Percentiles rank a stretch among this genome's conserved stretches.
These are phyloP conservation scores for Alouatta palliata DNA, from an alignment of 2,113 vertebrate genomes.

Conservation along the genomic window DNA sequence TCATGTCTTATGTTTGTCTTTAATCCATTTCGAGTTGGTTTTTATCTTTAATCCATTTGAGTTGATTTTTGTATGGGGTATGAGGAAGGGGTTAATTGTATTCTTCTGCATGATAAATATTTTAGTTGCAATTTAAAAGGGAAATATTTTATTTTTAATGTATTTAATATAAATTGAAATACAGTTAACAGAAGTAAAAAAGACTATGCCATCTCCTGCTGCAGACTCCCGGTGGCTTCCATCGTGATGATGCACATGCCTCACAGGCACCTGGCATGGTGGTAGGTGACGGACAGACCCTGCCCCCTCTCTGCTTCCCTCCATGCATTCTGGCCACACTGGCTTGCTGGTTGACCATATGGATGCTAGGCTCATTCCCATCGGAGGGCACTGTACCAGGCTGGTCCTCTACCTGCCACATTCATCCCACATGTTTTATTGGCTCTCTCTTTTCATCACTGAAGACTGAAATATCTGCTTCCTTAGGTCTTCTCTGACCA, in stretches of 20 bases:
- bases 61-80: not conserved
- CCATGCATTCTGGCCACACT: fast-evolving
- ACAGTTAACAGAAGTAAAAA: not conserved
- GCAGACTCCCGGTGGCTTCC: not conserved
- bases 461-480: not conserved
- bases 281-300: not conserved
- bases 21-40: not conserved
- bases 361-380: not conserved
- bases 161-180: not conserved
- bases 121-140: not conserved
- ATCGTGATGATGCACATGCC: fast-evolving
- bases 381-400: fast-evolving
- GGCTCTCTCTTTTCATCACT: not conserved
- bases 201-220: not conserved
- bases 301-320: too few species aligned
- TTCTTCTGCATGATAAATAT: not conserved
- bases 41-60: too few species aligned
- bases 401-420: not conserved
- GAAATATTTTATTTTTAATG: not conserved
- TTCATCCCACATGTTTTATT: not conserved
- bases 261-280: too few species aligned
- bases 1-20: not conserved
- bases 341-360: not conserved
- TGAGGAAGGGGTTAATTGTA: not conserved
- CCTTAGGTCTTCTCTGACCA: not conserved